Percentiles rank a stretch among this genome's conserved stretches.
phyloP scores from a whole-genome alignment of 2,797 vertebrate genomes.

The Syncerus caffer region DNA sequence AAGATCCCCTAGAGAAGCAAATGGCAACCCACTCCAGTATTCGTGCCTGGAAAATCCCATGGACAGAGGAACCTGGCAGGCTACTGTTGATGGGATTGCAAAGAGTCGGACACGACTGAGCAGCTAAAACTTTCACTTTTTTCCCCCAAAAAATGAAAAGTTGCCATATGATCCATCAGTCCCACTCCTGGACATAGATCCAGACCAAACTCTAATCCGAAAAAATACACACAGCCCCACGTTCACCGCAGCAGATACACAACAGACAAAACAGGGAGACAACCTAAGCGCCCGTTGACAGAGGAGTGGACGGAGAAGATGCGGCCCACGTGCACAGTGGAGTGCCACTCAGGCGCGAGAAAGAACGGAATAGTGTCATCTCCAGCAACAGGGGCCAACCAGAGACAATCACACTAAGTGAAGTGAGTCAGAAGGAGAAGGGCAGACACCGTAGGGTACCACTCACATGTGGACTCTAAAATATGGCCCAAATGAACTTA shows the following conservation, averaged over 20 bases:
- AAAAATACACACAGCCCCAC: fast-evolving
- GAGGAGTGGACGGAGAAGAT: fast-evolving
- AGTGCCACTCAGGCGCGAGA: not conserved
- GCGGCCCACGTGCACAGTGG: not conserved
- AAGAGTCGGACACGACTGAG: not conserved
- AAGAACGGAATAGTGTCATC: fast-evolving
- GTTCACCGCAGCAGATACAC: not conserved
- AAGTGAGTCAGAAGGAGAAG: not conserved
- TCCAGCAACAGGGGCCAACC: not conserved
- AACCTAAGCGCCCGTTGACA: too few relatives aligned
- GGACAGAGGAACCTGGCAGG: not conserved
- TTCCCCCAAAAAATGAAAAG: fast-evolving
- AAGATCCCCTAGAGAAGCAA: not conserved
- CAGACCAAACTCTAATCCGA: not conserved
- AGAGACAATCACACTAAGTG: fast-evolving
- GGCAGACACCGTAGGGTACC: not conserved
- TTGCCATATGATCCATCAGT: not conserved
- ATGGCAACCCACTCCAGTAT: not conserved
- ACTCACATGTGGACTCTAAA: not conserved
- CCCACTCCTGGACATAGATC: too few relatives aligned
- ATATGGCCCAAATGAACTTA: not conserved
- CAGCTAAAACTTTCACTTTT: not conserved
- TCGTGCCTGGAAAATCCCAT: not conserved
- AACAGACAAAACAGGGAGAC: too few relatives aligned
- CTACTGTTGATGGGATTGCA: not conserved